Base-by-base conservation (phyloP, 2,113 vertebrate species). In the Engraulis encrasicolus region DNA sequence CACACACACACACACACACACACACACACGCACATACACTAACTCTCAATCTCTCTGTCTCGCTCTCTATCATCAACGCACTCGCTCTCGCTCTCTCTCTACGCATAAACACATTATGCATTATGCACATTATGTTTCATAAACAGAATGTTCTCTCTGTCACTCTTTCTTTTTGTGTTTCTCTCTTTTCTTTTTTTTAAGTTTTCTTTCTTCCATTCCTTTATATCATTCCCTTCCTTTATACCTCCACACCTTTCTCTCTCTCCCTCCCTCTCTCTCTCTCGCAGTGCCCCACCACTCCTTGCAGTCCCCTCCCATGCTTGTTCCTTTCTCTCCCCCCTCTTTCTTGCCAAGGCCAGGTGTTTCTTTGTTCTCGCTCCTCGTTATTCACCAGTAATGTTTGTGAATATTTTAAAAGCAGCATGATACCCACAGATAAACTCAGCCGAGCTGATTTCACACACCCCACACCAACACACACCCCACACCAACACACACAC, bases 321-420 rank as follows among this genome's bases (percentile, higher is more conserved):
- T 71, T 31, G 23, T 71, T 14, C 61, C 61, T 71, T 23, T 27
- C 66, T 34, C 23, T 74, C 11, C 66, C 66, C 17, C 15, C 66
- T 34, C 66, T 61, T 6, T 23, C n/a, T 74, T 36, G 66, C 66
- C 66, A 74, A 74, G 66, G 66, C 66, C 66, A 74, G 66, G 66
- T 74, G 66, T 74, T 74, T 74, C 66, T 74, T 74, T 74, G 66
- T 74, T 74, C 66, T 74, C 5, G 5, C 66, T 34, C 27, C 31
- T 17, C 17, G 27, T 9, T 7, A 34, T 45, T 45, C 40, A 31
- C 27, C 27, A 74, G 34, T 34, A 74, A 74, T 15, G 27, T 74
- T 74, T 12, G 23, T 74, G 66, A 74, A 74, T 74, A 74, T 74
- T 74, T 74, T 74, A 74, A 74, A 27, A 74, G 66, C 66, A 34